Base-by-base conservation (phyloP, 2,888 invertebrate genomes). In the Aethes cnicana region DNA sequence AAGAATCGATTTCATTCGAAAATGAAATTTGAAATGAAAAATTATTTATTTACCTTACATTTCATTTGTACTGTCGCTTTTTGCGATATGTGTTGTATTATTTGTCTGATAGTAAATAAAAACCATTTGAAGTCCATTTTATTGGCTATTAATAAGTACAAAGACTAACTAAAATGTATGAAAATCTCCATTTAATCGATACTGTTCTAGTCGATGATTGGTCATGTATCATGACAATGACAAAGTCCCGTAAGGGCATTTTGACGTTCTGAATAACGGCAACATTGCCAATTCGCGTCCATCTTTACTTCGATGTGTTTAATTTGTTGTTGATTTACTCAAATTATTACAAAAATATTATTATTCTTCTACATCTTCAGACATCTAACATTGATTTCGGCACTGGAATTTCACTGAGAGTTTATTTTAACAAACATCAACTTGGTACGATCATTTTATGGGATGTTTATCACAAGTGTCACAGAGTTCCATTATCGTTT, bases 271-370 rank as follows among this genome's bases (percentile, higher is more conserved):
- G 33, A 35, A 53, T 53, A 47, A 47, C 63, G 64, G 72, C 84
- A 86, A 85, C 82, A 82, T 75, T 65, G 75, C 72, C 76, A 83
- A 83, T 84, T 84, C 78, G 88, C 89, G 88, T 89, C 89, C 89
- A 89, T 89, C 88, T 88, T 88, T 85, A 78, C 77, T 78, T 83
- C 84, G 83, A 81, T 87, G 85, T 87, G 81, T 85, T 87, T 83
- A 43, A 37, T 50, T n/a, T 50, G 37, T 50, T 87, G 82, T 84
- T 85, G 80, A 83, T 81, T 73, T 74, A 73, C 63, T 68, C 72
- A 79, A 81, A 81, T 77, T 78, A 66, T 69, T 70, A 69, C 63
- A 76, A 72, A 74, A 71, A 68, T 69, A 71, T 61, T 70, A 58
- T 54, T 59, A 57, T 56, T 55, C 61, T 62, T 61, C 57, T 59